Evolutionary conservation across 2,888 invertebrate genomes (phyloP).

Genomic region (Blera fallax): DNA sequence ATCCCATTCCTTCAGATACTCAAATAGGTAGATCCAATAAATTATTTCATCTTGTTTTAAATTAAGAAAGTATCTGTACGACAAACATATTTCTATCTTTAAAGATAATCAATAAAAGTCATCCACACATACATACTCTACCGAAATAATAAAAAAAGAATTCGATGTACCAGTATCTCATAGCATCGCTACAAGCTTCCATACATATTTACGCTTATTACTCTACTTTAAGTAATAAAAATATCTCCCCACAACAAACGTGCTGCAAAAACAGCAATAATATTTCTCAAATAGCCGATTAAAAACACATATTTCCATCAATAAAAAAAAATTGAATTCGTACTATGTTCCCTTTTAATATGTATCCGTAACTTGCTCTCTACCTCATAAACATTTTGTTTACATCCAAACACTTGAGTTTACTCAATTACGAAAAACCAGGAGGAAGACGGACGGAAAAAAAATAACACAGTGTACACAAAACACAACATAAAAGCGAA

Average conservation of each 20-base stretch:
- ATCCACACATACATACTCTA: too few species aligned
- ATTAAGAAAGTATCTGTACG: neutral
- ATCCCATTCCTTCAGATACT: neutral
- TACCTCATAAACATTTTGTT: constrained; percentile 64
- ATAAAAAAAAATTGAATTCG: neutral
- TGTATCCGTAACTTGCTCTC: constrained; percentile 46
- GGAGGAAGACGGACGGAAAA: neutral
- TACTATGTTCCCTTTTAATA: constrained; percentile 22
- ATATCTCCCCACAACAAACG: neutral
- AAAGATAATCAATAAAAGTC: too few species aligned
- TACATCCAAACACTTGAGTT: constrained; percentile 61
- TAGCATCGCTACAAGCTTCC: neutral
- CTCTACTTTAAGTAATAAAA: neutral
- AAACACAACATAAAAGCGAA: constrained; percentile 50
- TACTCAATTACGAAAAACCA: constrained; percentile 54
- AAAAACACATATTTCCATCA: constrained; percentile 46
- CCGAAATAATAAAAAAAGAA: too few species aligned
- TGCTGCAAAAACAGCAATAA: constrained; percentile 39
- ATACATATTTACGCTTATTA: neutral
- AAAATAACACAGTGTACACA: constrained; percentile 21
- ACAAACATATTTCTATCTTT: too few species aligned
- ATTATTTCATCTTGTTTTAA: constrained; percentile 5
- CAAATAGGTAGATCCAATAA: neutral
- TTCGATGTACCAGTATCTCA: too few species aligned
- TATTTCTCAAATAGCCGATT: constrained; percentile 26